Base-by-base conservation (phyloP, 1,140 invertebrate genomes). In the Lethrus apterus region DNA sequence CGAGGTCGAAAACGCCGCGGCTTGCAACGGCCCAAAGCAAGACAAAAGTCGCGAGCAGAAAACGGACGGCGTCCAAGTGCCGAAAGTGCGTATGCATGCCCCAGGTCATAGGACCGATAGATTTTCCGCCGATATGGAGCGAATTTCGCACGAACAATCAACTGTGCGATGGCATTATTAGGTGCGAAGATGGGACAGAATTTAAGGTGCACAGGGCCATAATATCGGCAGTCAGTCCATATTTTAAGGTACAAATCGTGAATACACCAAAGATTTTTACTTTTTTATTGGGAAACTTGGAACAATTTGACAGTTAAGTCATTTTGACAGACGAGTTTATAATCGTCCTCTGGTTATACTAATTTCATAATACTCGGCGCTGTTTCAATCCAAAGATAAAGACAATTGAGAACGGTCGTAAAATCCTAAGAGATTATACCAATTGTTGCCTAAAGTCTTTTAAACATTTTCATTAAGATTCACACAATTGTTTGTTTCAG, bases 161-260 rank as follows among this genome's bases (percentile, higher is more conserved):
- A 51, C 66, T 80, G 4, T 79, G 76, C 56, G 78, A 80, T 63
- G 76, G 75, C 3, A 63, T 67, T 9, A 71, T 79, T 24, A 59
- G 66, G 34, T 75, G 75, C 56, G 71, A 72, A 29, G 80, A 80
- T 57, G 77, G 78, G 41, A 70, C 72, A 55, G 70, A 72, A 30
- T 79, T 82, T 54, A 65, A 71, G 46, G 71, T 83, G 19, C 81
- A 84, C 51, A 60, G 81, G 45, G 74, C 74, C 5, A 77, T 85
- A 48, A 61, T 85, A 48, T 77, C 78, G 4, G 74, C 79, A 2
- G 73, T 74, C 24, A 82, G 79, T 64, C 78, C 78, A 8, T 84
- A 80, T 62, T 83, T 85, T 62, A 73, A 74, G 62, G 72, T 75
- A 20, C 68, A 38, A 24, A n/a, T 38, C 23, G n/a, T n/a, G n/a